A percentile compares a stretch with the other conserved stretches of the same genome.
Evolutionary conservation across 2,888 invertebrate genomes (phyloP).

Genomic region (Acanthopleura granulata): DNA sequence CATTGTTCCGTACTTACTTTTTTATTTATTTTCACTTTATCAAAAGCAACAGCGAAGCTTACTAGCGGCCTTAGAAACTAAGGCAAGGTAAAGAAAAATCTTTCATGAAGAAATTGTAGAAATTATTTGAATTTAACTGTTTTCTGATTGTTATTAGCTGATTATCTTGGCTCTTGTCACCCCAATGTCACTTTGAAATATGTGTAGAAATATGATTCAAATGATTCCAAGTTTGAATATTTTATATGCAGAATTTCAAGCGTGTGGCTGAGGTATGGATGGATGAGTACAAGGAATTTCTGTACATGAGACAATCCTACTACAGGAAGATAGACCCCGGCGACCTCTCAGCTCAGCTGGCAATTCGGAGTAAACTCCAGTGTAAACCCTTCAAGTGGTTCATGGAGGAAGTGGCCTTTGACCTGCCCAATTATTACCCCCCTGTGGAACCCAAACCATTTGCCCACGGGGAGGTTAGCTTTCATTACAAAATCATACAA

Average conservation of each 20-base stretch:
- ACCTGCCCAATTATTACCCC: conserved; percentile 88
- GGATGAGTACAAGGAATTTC: conserved; percentile 93
- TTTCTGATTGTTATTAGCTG: too few species aligned
- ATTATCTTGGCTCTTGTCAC: too few species aligned
- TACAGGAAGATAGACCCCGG: conserved; percentile 80
- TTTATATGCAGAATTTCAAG: conserved; percentile 80
- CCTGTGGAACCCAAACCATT: conserved; percentile 87
- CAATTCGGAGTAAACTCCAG: conserved; percentile 79
- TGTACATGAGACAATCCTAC: conserved; percentile 85
- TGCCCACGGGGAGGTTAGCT: conserved; percentile 82
- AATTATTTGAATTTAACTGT: too few species aligned
- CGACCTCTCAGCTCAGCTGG: conserved; percentile 83
- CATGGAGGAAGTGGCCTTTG: conserved; percentile 92
- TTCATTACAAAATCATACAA: neutral
- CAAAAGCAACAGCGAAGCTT: too few species aligned
- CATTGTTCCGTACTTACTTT: too few species aligned
- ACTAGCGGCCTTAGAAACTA: too few species aligned
- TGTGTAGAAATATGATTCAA: too few species aligned
- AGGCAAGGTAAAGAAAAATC: too few species aligned
- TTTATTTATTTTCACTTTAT: too few species aligned
- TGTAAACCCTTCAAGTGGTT: conserved; percentile 97
- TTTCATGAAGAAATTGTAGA: too few species aligned
- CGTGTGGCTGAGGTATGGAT: conserved; percentile 98
- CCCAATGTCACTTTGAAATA: too few species aligned
- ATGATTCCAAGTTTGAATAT: too few species aligned